Base-by-base conservation (phyloP, 2,888 invertebrate genomes). In the Eucera pruinosa region DNA sequence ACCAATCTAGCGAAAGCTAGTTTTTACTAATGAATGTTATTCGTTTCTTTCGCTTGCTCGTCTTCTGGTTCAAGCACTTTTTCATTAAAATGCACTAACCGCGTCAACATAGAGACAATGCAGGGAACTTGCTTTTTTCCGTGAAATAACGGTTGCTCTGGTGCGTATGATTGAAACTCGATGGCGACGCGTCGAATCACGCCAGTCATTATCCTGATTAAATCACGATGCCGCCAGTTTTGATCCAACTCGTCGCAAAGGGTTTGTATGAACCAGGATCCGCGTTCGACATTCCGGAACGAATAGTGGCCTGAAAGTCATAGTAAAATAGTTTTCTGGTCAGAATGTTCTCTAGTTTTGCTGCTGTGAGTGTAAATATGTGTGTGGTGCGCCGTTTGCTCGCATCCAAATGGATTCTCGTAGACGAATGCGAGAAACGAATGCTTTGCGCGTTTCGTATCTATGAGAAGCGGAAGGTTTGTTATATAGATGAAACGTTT, bases 241-340 rank as follows among this genome's bases (percentile, higher is more conserved):
- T 92, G 86, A 66, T 93, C 92, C 20, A 96, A 86, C 11, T 95
- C 94, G 3, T 93, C 87, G 84, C 95, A 95, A 48, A 96, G 90
- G 3, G 95, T 92, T 89, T 96, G 96, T 62, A 96, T 94, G 88
- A 96, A 96, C 95, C 96, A 96, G 0, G 96, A 95, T 2, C 96
- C 96, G 25, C 93, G 93, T 54, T 93, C 93, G 30, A 95, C 94
- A 89, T 95, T 95, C 4, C 96, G 93, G 93, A 95, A 96, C 0
- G 96, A 95, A 88, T 93, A 95, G 88, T 93, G 94, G 62, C 95
- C 96, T 95, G 89, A 52, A 91, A 89, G 27, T 48, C 77, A 75
- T 60, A 71, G 61, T 47, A 67, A 70, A 82, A 70, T 50, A 7
- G 48, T 75, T 77, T 70, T 43, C 41, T 23, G 58, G 54, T 71